These are phyloP conservation scores for Hirudinaria manillensis DNA, from an alignment of 2,888 invertebrate species.

Conservation along the genomic window DNA sequence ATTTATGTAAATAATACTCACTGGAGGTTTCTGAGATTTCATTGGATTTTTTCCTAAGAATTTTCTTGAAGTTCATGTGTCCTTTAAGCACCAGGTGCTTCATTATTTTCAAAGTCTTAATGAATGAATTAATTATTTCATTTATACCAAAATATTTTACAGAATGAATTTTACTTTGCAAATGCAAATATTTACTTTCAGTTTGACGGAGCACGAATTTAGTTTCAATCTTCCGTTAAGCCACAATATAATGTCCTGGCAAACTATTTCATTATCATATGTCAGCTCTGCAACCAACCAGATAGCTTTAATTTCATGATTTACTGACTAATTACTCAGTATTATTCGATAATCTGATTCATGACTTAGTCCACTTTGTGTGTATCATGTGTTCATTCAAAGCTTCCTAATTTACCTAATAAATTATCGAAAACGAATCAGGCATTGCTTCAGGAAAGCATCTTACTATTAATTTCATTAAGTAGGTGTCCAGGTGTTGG, in stretches of 20 bases:
- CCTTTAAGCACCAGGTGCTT: not conserved
- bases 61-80: not conserved
- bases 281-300: not conserved
- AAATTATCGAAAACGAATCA: not conserved
- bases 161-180: too few relatives aligned
- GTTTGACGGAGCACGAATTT: not conserved
- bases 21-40: slow-evolving; percentile 1
- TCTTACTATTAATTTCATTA: slow-evolving; percentile 21
- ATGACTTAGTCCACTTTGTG: too few relatives aligned
- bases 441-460: too few relatives aligned
- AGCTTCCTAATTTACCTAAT: not conserved
- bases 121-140: not conserved
- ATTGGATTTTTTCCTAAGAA: slow-evolving; percentile 4
- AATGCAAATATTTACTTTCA: not conserved
- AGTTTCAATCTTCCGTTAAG: slow-evolving; percentile 4
- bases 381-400: too few relatives aligned
- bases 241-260: slow-evolving; percentile 1
- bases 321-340: too few relatives aligned
- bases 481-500: slow-evolving; percentile 15
- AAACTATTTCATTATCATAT: slow-evolving; percentile 10
- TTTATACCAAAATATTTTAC: not conserved
- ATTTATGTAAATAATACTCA: too few relatives aligned
- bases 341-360: too few relatives aligned
- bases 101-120: slow-evolving; percentile 20
- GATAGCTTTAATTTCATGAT: not conserved